Conservation (phyloP, 2,888 invertebrate species). For the Lapara coniferarum region DNA sequence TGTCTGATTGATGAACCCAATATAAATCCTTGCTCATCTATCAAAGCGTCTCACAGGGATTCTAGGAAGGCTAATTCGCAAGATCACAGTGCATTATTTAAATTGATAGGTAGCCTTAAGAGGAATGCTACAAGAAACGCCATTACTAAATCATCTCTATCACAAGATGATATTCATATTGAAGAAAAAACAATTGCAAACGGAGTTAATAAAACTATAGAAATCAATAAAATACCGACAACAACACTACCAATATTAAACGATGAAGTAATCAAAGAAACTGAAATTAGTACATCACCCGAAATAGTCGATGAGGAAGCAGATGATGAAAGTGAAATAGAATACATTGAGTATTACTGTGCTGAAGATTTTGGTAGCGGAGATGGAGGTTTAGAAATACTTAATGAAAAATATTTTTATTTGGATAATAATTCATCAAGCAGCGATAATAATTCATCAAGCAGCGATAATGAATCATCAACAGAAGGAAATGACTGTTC, state of each 20-base stretch:
- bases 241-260: background rate
- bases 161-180: background rate
- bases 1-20: constrained; percentile 51
- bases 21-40: constrained; percentile 56
- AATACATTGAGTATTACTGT: background rate
- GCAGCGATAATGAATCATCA: background rate
- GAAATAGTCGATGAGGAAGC: constrained; percentile 2
- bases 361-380: constrained; percentile 4
- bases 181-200: background rate
- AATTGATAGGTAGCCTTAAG: constrained; percentile 6
- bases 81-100: constrained; percentile 2
- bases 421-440: background rate
- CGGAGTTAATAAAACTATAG: background rate
- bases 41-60: constrained; percentile 4
- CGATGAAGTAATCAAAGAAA: background rate
- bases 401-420: background rate
- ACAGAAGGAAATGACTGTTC: background rate
- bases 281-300: background rate
- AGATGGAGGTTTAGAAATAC: background rate
- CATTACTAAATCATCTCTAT: background rate
- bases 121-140: constrained; percentile 2
- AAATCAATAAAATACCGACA: background rate
- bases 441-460: background rate
- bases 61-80: background rate
- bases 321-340: constrained; percentile 5